These are phyloP conservation scores for Myiopsitta monachus DNA, from an alignment of 2,113 vertebrate genomes.

Conservation along the genomic window DNA sequence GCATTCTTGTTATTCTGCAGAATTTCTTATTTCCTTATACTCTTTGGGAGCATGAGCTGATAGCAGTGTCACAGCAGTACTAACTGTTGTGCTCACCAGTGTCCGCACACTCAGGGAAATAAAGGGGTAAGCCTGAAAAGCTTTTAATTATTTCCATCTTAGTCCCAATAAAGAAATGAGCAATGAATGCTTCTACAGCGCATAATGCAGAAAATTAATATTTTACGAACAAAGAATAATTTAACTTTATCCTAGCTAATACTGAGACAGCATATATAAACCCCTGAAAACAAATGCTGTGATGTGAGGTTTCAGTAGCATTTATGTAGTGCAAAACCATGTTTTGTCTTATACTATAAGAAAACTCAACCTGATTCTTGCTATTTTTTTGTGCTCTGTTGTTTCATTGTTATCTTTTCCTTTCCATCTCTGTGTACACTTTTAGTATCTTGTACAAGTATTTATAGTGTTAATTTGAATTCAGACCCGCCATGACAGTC, in stretches of 20 bases:
- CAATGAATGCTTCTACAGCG: not conserved
- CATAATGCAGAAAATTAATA: not conserved
- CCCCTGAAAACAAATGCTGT: not conserved
- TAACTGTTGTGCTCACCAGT: not conserved
- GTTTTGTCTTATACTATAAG: not conserved
- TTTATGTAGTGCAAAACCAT: not conserved
- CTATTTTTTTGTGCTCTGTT: not conserved
- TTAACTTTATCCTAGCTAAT: not conserved
- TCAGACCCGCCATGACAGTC: not conserved
- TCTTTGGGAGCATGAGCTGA: not conserved
- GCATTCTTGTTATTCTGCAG: not conserved
- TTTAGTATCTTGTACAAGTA: not conserved
- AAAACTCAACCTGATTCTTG: not conserved
- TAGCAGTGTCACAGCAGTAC: not conserved
- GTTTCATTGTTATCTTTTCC: not conserved
- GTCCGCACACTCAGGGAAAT: accelerated
- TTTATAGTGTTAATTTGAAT: not conserved
- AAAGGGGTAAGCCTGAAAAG: not conserved
- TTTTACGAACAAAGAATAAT: not conserved
- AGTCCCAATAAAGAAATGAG: not conserved
- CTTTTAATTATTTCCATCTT: not conserved
- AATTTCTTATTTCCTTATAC: not conserved
- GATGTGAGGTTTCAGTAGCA: not conserved
- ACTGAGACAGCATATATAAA: not conserved
- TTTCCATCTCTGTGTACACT: not conserved